phyloP scores from a whole-genome alignment of 2,113 vertebrate genomes.

The Mus musculus region GRCm39 chr16:76539001-76539500 shows the following conservation, averaged over 20 bases:
- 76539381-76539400: neutral
- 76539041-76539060: neutral
- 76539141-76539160: neutral
- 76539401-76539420: neutral
- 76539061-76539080: neutral
- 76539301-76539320: neutral
- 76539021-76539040: too few relatives aligned
- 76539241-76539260: neutral
- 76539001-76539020: too few relatives aligned
- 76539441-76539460: neutral
- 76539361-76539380: neutral
- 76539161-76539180: neutral
- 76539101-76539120: neutral
- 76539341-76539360: neutral
- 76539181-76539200: neutral
- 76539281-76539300: neutral
- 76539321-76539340: neutral
- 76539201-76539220: neutral
- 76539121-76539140: neutral
- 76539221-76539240: neutral
- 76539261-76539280: neutral
- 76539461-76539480: neutral
- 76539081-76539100: neutral
- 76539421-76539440: neutral
- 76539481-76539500: neutral